A percentile compares a stretch with the other conserved stretches of the same genome.
Evolutionary conservation across 1,140 invertebrate genomes (phyloP).

Genomic region (Micrasema minimum): DNA sequence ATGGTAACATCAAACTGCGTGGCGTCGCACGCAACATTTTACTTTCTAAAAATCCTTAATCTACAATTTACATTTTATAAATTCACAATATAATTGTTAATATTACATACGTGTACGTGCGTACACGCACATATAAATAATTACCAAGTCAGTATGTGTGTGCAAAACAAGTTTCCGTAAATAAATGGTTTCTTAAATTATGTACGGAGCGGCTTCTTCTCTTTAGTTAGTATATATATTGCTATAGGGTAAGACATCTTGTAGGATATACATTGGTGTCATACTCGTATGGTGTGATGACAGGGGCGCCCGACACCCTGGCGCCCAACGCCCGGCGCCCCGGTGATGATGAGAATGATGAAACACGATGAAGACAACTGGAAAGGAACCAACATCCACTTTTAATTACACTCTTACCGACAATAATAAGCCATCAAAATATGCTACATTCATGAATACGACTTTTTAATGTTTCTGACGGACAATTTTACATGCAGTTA

Average conservation of each 20-base stretch:
- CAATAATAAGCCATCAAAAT: too few relatives aligned
- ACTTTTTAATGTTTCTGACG: too few relatives aligned
- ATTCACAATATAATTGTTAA: slow-evolving; percentile 35
- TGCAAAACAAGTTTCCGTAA: slow-evolving; percentile 34
- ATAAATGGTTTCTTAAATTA: slow-evolving; percentile 24
- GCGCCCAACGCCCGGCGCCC: slow-evolving; percentile 6
- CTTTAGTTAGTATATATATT: slow-evolving; percentile 40
- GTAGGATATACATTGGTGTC: slow-evolving; percentile 46
- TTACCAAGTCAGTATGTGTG: slow-evolving; percentile 23
- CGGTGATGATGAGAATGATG: slow-evolving; percentile 29
- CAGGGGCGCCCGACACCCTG: slow-evolving; percentile 3
- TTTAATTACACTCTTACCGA: too few relatives aligned
- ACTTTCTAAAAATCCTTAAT: slow-evolving; percentile 49
- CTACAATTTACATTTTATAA: slow-evolving; percentile 51
- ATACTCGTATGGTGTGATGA: slow-evolving; percentile 17
- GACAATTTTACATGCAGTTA: too few relatives aligned
- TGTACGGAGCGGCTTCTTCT: not conserved
- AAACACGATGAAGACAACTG: slow-evolving; percentile 37
- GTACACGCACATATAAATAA: slow-evolving; percentile 23
- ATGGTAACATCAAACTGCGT: slow-evolving; percentile 49
- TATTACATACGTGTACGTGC: too few relatives aligned
- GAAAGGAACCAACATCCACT: not conserved
- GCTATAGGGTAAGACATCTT: slow-evolving; percentile 41
- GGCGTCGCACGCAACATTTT: slow-evolving; percentile 29
- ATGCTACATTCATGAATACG: too few relatives aligned